Evolutionary conservation across 2,888 invertebrate species (phyloP).

Genomic region (Xylota sylvarum): DNA sequence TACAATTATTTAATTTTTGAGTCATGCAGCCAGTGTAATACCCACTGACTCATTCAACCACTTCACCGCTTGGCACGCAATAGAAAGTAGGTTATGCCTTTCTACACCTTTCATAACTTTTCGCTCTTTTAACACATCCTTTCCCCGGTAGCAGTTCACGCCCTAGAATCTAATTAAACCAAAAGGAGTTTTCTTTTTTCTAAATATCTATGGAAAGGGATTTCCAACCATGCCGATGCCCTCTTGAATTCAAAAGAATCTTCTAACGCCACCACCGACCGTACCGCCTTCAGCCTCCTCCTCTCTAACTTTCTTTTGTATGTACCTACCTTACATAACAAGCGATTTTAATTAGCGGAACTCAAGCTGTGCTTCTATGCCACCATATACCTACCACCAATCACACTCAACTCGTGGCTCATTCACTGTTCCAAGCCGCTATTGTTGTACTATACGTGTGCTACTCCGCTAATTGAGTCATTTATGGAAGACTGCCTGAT

Average conservation of each 20-base stretch:
- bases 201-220: background rate
- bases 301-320: constrained; percentile 23
- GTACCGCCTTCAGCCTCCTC: background rate
- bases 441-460: constrained; percentile 59
- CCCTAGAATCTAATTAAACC: background rate
- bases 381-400: constrained; percentile 21
- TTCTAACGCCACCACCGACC: constrained; percentile 13
- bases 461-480: constrained; percentile 75
- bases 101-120: background rate
- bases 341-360: constrained; percentile 73
- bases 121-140: background rate
- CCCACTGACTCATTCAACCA: too few species aligned
- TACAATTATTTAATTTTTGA: too few species aligned
- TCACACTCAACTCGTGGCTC: constrained; percentile 71
- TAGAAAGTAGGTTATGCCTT: constrained; percentile 3
- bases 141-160: background rate
- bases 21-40: too few species aligned
- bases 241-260: background rate
- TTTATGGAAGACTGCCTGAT: constrained; percentile 63
- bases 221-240: background rate
- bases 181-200: background rate
- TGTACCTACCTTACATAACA: constrained; percentile 47
- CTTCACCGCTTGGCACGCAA: background rate
- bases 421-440: constrained; percentile 40
- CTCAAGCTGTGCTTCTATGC: constrained; percentile 50